A percentile compares a stretch with the other conserved stretches of the same genome.
phyloP scores from a whole-genome alignment of 2,797 vertebrate species.

The Periophthalmus magnuspinnatus region DNA sequence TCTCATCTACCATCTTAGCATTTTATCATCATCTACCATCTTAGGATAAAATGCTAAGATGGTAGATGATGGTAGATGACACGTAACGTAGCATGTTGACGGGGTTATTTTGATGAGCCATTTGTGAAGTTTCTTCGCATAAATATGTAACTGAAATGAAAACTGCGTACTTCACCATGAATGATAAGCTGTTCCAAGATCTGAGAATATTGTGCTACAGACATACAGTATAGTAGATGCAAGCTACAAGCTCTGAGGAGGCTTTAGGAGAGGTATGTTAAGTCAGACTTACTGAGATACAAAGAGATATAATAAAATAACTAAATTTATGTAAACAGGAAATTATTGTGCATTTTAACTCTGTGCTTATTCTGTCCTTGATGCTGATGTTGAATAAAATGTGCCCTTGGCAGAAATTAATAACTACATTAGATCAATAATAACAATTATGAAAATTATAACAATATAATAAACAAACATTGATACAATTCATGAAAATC shows the following conservation, averaged over 20 bases:
- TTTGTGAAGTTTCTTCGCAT: conserved; percentile 30
- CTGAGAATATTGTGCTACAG: conserved; percentile 27
- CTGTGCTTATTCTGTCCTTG: conserved; percentile 78
- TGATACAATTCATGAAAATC: conserved; percentile 74
- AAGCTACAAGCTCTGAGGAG: conserved; percentile 38
- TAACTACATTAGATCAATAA: conserved; percentile 75
- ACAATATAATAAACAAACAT: conserved; percentile 73
- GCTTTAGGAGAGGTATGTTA: conserved; percentile 58
- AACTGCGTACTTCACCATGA: conserved; percentile 7
- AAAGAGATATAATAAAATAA: conserved; percentile 54
- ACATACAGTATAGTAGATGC: conserved; percentile 40
- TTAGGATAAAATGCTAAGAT: too few species aligned
- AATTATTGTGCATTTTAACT: conserved; percentile 78
- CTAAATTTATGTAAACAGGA: conserved; percentile 80
- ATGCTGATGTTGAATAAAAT: conserved; percentile 71
- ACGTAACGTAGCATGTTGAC: conserved; percentile 30
- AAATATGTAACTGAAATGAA: conserved; percentile 39
- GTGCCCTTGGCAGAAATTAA: conserved; percentile 80
- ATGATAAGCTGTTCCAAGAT: conserved; percentile 4
- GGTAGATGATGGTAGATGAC: too few species aligned
- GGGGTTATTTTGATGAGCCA: conserved; percentile 39
- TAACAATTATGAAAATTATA: conserved; percentile 77
- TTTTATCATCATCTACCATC: conserved; percentile 33
- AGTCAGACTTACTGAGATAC: conserved; percentile 45
- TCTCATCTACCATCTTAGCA: conserved; percentile 29